Evolutionary conservation across 2,797 vertebrate genomes (phyloP), one percentile per base, ranked within the genome.

Genomic region (Macroramphosus scolopax): DNA sequence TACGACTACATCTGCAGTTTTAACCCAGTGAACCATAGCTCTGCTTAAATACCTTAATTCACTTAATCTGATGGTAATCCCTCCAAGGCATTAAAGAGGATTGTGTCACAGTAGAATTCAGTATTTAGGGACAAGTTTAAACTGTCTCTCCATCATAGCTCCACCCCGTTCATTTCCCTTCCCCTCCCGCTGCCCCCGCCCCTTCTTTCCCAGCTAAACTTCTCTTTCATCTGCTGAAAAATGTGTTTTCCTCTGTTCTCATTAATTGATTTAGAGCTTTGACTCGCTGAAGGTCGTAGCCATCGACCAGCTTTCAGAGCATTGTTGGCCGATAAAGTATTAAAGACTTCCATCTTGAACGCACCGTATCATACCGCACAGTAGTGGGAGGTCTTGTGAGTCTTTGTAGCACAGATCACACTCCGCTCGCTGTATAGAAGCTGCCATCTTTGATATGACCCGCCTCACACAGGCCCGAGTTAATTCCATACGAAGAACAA

Each of bases 41-140:
- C 70, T 60, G 60, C 80, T 77, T 87, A 89, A 87, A 84, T 79
- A 79, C 80, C 76, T 78, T 87, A 82, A 87, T 84, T 84, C 80
- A 68, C 70, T 72, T 87, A 85, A 89, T 88, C 86, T 83, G 82
- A 69, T 73, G 62, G 57, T 88, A 89, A 89, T 88, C 86, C 82
- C 62, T 51, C n/a, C 43, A n/a, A 56, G 65, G 82, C 69, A 77
- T 88, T 78, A 83, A 56, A 63, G 70, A 44, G 69, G 73, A 80
- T 86, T 81, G 78, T 83, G 83, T 85, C 77, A 73, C 81, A 69
- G 75, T 66, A 66, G 67, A 76, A 70, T 69, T 72, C 58, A 46
- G 62, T 50, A 57, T 84, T 82, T 75, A 59, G 69, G 66, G 77
- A 76, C 72, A 71, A 51, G 81, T 83, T 87, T 69, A 70, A 87